Evolutionary conservation across 2,888 invertebrate species (phyloP), one percentile per base, ranked within the genome.

Genomic region (Amblyjoppa fuscipennis): DNA sequence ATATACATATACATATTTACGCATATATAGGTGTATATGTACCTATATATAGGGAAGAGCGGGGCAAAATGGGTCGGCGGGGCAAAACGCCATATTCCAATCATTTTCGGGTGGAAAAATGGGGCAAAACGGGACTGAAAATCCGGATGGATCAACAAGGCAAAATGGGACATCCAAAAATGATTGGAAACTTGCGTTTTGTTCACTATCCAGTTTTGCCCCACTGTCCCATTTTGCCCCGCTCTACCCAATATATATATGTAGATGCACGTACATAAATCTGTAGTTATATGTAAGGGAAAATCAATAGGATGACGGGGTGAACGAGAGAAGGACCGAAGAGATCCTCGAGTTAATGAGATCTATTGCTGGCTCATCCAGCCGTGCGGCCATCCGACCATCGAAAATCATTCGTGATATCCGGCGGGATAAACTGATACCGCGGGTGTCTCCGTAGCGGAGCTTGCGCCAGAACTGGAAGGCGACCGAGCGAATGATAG

Each of bases 321-420:
- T 86, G 85, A 88, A 84, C 76, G 81, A 85, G 87, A 84, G 75
- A 87, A 86, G 75, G 70, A 80, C 84, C 88, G 53, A n/a, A 38
- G 59, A 56, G 69, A 69, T 81, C 89, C 91, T 91, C 85, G 88
- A 92, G 90, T 90, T 91, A 92, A 92, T 92, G 91, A 91, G 89
- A 91, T 91, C 90, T 86, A 87, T 88, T 77, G 70, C 64, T 45
- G 13, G 45, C 13, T 45, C 66, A 53, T 41, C 66, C 53, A 41
- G 3, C 3, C 41, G 9, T 41, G 1, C 1, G 9, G 41, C 56
- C 49, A 70, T 78, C 31, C 53, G 78, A 87, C 77, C 87, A 88
- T 88, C 83, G 83, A 87, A 84, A 87, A 87, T 87, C 83, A 77
- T 82, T 87, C 20, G 38, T 28, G 34, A 59, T 77, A 81, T 74